Evolutionary conservation across 2,797 vertebrate species (phyloP).

Genomic region (Alouatta caraya): DNA sequence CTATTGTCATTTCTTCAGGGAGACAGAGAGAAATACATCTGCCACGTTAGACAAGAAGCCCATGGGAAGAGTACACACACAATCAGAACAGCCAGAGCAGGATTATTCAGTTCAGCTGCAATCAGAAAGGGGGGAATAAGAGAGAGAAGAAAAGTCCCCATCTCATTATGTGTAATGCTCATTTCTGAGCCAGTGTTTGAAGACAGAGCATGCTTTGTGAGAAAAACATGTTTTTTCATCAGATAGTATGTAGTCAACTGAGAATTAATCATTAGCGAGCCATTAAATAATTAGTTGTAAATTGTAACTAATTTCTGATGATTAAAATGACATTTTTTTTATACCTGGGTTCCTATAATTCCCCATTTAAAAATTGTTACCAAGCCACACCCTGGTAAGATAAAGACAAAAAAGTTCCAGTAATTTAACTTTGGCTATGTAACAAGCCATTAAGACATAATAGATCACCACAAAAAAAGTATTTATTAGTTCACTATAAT

Average conservation of each 20-base stretch:
- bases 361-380: neutral
- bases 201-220: neutral
- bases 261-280: conserved; percentile 2
- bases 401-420: conserved; percentile 9
- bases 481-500: neutral
- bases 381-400: neutral
- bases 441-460: neutral
- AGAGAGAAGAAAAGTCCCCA: neutral
- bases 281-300: neutral
- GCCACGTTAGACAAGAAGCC: conserved; percentile 36
- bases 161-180: neutral
- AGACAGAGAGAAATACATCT: conserved; percentile 54
- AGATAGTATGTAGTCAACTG: neutral
- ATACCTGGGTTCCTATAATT: neutral
- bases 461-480: neutral
- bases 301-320: conserved; percentile 14
- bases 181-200: conserved; percentile 32
- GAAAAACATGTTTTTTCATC: conserved; percentile 12
- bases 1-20: conserved; percentile 46
- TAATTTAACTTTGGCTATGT: neutral
- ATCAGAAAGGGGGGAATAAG: neutral
- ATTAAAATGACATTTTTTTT: conserved; percentile 17
- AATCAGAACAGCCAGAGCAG: neutral
- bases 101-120: conserved; percentile 10
- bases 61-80: conserved; percentile 29